A percentile compares a stretch with the other conserved stretches of the same genome.
Conservation (phyloP, 2,797 vertebrate species). For the Simalia tracyae region DNA sequence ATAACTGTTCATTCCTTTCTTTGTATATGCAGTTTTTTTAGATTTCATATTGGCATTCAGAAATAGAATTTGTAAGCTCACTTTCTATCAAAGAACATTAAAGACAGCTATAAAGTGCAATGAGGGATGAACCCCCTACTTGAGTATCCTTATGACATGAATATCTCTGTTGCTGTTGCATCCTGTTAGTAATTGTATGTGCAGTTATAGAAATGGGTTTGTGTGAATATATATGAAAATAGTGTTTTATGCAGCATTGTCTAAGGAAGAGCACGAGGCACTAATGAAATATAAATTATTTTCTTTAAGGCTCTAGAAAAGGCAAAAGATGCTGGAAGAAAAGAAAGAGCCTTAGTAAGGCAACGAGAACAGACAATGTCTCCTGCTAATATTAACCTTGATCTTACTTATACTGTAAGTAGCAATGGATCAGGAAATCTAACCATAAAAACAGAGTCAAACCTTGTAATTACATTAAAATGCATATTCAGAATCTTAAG, state of each 20-base stretch:
- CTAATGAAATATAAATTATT: conserved; percentile 36
- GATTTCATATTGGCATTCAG: background rate
- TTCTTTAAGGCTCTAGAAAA: conserved; percentile 90
- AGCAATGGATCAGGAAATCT: background rate
- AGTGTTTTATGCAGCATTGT: conserved; percentile 22
- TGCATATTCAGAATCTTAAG: background rate
- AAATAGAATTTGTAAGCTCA: background rate
- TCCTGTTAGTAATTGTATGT: background rate
- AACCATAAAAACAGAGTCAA: background rate
- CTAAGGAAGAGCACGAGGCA: conserved; percentile 7
- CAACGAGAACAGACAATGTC: conserved; percentile 86
- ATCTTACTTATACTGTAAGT: conserved; percentile 94
- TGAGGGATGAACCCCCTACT: background rate
- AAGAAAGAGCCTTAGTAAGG: conserved; percentile 87
- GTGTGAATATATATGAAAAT: background rate
- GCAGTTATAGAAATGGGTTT: background rate
- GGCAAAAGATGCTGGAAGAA: conserved; percentile 94
- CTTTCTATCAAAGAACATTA: background rate
- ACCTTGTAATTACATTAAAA: background rate
- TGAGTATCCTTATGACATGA: background rate
- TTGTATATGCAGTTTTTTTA: background rate
- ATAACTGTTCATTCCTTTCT: background rate
- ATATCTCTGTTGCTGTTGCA: background rate
- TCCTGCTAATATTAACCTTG: conserved; percentile 87
- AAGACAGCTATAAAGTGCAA: background rate